Base-by-base conservation (phyloP, 2,797 vertebrate genomes). In the Acanthis flammea region DNA sequence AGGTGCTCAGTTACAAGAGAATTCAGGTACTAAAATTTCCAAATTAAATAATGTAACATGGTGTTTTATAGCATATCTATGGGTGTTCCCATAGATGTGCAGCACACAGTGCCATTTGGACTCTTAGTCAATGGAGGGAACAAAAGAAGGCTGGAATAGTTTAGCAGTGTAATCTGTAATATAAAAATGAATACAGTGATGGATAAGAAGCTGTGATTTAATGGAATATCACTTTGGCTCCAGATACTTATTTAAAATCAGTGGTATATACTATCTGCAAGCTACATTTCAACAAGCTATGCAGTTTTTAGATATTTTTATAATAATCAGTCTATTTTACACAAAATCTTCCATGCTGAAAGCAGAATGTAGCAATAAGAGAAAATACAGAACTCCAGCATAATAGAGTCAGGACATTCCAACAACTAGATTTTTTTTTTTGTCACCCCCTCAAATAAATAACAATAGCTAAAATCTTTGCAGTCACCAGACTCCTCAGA, bases 261-360 rank as follows among this genome's bases (percentile, higher is more conserved):
- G 76, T 79, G 77, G 82, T 94, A 86, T 14, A n/a, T 81, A 55
- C n/a, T 91, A 23, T 93, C 91, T 97, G 76, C 77, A 94, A 96
- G 86, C 85, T 97, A 92, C 92, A 92, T 97, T 97, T 97, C 96
- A 97, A 97, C 79, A 93, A 90, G 80, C 66, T 94, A 60, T 66
- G 93, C 6, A 8, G 12, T 96, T 97, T 96, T 93, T 60, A 96
- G 93, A 33, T 53, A 53, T 45, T 94, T 97, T 97, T 94, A 90
- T 81, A 95, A 92, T 91, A 95, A 97, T 96, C 88, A 86, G 60
- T 54, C 78, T 96, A 50, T 53, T 97, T 97, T 97, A 86, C 83
- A 82, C 67, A 81, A 96, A 96, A 57, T 90, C 93, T 95, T 96
- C 79, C 53, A 90, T 44, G 73, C 41, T 92, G 67, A 95, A 96